phyloP scores from a whole-genome alignment of 2,888 invertebrate genomes.

The Rutpela maculata region DNA sequence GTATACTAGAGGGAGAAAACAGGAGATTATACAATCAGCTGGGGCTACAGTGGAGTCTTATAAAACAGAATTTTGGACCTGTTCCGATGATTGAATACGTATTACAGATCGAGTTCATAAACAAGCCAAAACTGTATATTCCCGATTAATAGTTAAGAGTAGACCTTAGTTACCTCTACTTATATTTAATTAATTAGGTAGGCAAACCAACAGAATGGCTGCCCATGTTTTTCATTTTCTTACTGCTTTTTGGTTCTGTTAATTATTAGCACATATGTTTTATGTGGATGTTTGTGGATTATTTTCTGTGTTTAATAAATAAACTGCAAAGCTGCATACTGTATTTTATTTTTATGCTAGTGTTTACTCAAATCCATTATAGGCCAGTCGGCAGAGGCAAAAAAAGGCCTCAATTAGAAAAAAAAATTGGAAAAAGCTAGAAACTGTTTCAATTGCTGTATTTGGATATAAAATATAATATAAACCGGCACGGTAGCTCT shows the following conservation, averaged over 20 bases:
- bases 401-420: too few relatives aligned
- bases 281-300: not conserved
- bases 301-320: not conserved
- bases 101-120: conserved; percentile 61
- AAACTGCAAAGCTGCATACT: not conserved
- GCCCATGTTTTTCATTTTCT: not conserved
- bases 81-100: conserved; percentile 61
- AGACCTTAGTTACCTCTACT: not conserved
- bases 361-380: too few relatives aligned
- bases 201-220: not conserved
- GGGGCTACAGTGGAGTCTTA: conserved; percentile 63
- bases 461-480: too few relatives aligned
- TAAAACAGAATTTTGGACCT: conserved; percentile 56
- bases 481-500: too few relatives aligned
- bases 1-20: conserved; percentile 61
- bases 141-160: conserved; percentile 45
- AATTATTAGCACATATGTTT: not conserved
- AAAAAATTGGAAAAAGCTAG: too few relatives aligned
- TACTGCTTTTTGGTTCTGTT: not conserved
- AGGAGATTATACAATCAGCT: conserved; percentile 61
- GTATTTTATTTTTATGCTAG: too few relatives aligned
- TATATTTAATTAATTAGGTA: not conserved
- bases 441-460: too few relatives aligned
- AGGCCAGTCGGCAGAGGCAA: too few relatives aligned
- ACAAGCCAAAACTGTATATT: conserved; percentile 50